phyloP scores from a whole-genome alignment of 1,140 invertebrate genomes.

The Galendromus occidentalis region DNA sequence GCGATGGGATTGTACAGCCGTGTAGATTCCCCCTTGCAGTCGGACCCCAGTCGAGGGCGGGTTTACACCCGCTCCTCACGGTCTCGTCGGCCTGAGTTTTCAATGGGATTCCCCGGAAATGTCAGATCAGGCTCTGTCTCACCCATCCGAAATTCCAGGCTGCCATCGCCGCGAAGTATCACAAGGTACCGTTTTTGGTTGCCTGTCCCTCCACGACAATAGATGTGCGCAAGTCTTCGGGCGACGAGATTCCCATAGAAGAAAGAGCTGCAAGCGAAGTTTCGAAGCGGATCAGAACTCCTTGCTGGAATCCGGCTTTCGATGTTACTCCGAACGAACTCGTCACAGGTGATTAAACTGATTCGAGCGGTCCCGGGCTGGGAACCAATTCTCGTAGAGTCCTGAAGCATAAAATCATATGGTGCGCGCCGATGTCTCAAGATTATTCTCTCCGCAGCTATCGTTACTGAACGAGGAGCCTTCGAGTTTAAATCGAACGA shows the following conservation, averaged over 20 bases:
- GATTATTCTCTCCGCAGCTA: constrained; percentile 35
- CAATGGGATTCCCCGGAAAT: no score
- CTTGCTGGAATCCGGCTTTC: constrained; percentile 96
- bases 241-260: constrained; percentile 76
- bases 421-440: no score
- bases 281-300: constrained; percentile 57
- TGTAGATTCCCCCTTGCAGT: no score
- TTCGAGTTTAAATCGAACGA: constrained; percentile 38
- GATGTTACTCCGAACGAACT: constrained; percentile 87
- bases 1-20: no score
- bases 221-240: constrained; percentile 54
- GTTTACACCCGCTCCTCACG: no score
- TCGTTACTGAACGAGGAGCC: constrained; percentile 83
- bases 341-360: constrained; percentile 45
- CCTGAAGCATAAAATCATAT: no score
- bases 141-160: constrained; percentile 36
- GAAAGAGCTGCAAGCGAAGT: constrained; percentile 73
- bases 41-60: no score
- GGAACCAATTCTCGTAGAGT: no score
- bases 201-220: constrained; percentile 81
- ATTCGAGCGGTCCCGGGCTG: no score
- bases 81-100: no score
- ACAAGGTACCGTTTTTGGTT: constrained; percentile 82
- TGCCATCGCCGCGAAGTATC: constrained; percentile 71
- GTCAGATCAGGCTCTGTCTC: not conserved